Conservation (phyloP, 2,888 invertebrate species). For the Papilio demoleus region DNA sequence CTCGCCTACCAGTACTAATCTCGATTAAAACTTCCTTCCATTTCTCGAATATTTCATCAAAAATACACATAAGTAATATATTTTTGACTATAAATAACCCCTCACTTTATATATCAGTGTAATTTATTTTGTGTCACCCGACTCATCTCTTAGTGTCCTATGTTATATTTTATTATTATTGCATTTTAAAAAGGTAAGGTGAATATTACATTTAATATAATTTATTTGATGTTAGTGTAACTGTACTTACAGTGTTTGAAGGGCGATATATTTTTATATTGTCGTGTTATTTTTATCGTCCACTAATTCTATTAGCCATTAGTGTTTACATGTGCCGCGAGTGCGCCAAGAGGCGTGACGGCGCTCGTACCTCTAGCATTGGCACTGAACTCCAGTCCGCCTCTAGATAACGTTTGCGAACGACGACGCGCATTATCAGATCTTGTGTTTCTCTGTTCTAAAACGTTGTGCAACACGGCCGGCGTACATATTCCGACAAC, state of each 20-base stretch:
- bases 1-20: constrained; percentile 61
- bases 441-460: constrained; percentile 42
- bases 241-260: constrained; percentile 51
- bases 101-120: background rate
- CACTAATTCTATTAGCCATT: constrained; percentile 58
- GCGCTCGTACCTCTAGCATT: constrained; percentile 73
- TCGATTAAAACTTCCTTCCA: constrained; percentile 57
- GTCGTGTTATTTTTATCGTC: constrained; percentile 63
- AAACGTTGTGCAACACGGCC: constrained; percentile 41
- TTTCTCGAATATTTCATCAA: constrained; percentile 31
- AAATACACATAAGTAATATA: constrained; percentile 16
- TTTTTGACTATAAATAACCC: background rate
- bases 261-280: constrained; percentile 50
- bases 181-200: constrained; percentile 22
- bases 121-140: background rate
- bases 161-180: background rate
- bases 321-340: constrained; percentile 61
- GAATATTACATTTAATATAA: constrained; percentile 6
- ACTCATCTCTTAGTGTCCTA: background rate
- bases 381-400: constrained; percentile 79
- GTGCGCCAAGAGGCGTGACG: constrained; percentile 81
- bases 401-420: constrained; percentile 75
- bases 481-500: constrained; percentile 30
- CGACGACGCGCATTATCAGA: constrained; percentile 55
- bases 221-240: constrained; percentile 44